phyloP scores from a whole-genome alignment of 1,140 invertebrate species.

The Pseudomyrmex concolor region DNA sequence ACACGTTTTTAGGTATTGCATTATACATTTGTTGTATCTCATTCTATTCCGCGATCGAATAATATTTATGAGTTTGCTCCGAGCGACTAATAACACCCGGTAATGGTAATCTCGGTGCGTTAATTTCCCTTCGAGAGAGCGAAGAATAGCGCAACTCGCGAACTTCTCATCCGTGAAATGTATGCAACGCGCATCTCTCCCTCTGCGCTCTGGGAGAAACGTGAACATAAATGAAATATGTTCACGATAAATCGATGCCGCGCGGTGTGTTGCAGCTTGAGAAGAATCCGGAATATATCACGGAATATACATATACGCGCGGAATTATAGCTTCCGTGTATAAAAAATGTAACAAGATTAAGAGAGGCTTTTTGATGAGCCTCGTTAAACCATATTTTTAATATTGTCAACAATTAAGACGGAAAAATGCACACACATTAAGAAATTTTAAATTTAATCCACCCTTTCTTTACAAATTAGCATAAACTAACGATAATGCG shows the following conservation, averaged over 20 bases:
- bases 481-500: neutral
- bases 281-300: constrained; percentile 4
- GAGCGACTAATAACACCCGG: constrained; percentile 22
- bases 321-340: neutral
- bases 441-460: neutral
- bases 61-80: constrained; percentile 45
- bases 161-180: constrained; percentile 49
- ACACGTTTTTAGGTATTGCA: neutral
- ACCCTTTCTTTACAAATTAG: neutral
- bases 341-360: constrained; percentile 28
- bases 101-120: constrained; percentile 28
- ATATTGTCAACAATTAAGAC: neutral
- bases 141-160: constrained; percentile 29
- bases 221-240: constrained; percentile 50
- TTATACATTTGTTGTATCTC: neutral
- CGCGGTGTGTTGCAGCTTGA: neutral
- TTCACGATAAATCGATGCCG: constrained; percentile 40
- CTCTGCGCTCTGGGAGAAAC: constrained; percentile 7
- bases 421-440: neutral
- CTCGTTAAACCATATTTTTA: neutral
- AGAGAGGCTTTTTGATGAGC: neutral
- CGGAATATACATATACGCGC: neutral
- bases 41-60: constrained; percentile 19
- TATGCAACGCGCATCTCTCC: constrained; percentile 29
- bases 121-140: constrained; percentile 34